Base-by-base conservation (phyloP, 2,113 vertebrate species). In the Amphiprion ocellaris region DNA sequence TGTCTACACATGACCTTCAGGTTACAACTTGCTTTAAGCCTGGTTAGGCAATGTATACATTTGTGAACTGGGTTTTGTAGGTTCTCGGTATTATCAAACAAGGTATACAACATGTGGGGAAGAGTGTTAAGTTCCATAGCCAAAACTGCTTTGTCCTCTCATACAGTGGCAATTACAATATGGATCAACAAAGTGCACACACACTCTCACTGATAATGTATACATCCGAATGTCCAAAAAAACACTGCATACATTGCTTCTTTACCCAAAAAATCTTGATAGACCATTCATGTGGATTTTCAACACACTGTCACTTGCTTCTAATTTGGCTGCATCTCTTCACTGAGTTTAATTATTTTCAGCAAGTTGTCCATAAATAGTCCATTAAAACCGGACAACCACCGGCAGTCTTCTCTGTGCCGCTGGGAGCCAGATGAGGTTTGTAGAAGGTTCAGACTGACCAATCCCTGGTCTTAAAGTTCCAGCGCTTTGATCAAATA, bases 141-240 rank as follows among this genome's bases (percentile, higher is more conserved):
- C 77, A 83, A 67, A 90, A 81, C 81, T 77, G 82, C 84, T 78
- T 23, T 59, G 84, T 77, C 74, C 47, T 88, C 67, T 87, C 39
- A 16, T 77, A 86, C 83, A 87, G 75, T 81, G 81, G 70, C 64
- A 60, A 21, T 85, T 83, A 86, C 77, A 88, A 74, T 73, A 80
- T 63, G 67, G 76, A 76, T 76, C 28, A 64, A 88, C 80, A 83
- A 87, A 86, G 73, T 83, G 81, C 74, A 78, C 87, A 52, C 64
- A 84, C 89, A 85, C 86, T 12, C 71, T 82, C 78, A 74, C 62
- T 78, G 71, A 74, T 84, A 59, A 88, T 75, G 76, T 87, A 49
- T 86, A 90, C 90, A 91, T 91, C 90, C 88, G 87, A 84, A 79
- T 91, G 82, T 92, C 86, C 85, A 85, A 75, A 87, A 78, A 21